Evolutionary conservation across 2,113 vertebrate genomes (phyloP).

Genomic region (Mixornis gularis): DNA sequence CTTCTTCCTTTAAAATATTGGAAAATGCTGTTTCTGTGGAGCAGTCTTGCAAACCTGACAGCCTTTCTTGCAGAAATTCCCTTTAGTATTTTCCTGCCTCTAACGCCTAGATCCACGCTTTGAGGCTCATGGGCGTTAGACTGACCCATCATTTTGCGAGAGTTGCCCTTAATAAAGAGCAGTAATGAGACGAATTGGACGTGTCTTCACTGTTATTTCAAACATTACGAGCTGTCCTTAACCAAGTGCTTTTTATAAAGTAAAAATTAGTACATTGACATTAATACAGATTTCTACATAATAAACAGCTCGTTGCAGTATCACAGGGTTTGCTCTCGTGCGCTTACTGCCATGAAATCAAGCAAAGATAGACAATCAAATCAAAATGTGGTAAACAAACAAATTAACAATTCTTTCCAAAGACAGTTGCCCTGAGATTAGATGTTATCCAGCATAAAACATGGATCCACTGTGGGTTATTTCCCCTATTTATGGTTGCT

Average conservation of each 20-base stretch:
- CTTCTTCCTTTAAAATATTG: background rate
- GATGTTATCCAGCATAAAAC: background rate
- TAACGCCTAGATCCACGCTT: background rate
- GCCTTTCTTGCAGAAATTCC: background rate
- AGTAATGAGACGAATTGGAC: background rate
- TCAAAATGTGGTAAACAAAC: background rate
- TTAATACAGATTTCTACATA: background rate
- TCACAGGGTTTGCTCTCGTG: background rate
- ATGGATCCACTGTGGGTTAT: background rate
- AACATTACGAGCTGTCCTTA: background rate
- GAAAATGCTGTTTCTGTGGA: background rate
- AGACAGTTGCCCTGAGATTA: background rate
- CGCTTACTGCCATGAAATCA: background rate
- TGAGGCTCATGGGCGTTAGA: accelerated
- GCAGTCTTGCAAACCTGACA: background rate
- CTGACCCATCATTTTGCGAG: background rate
- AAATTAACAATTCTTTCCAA: background rate
- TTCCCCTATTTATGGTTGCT: background rate
- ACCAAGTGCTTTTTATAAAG: background rate
- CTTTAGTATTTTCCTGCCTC: background rate
- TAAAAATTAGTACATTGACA: conserved; percentile 2
- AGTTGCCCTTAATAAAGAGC: background rate
- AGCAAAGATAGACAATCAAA: background rate
- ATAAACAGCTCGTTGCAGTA: background rate
- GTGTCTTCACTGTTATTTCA: background rate